phyloP scores from a whole-genome alignment of 2,888 invertebrate species.

The Meghimatium bilineatum region DNA sequence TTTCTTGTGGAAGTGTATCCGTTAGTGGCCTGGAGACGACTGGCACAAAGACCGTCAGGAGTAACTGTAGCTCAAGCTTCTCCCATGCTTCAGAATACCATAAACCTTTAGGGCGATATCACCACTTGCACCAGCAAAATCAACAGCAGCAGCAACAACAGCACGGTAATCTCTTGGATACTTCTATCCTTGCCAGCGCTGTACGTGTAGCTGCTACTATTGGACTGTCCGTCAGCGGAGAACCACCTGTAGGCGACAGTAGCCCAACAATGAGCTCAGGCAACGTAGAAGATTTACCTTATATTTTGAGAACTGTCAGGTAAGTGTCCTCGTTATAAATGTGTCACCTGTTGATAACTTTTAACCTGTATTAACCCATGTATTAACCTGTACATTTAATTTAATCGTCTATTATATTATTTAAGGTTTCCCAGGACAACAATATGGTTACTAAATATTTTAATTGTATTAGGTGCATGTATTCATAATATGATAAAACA shows the following conservation, averaged over 20 bases:
- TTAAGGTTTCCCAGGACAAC: no score
- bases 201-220: conserved; percentile 44
- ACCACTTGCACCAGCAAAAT: conserved; percentile 41
- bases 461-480: no score
- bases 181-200: conserved; percentile 43
- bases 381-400: no score
- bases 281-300: conserved; percentile 30
- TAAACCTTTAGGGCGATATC: conserved; percentile 41
- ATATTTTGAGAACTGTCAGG: conserved; percentile 47
- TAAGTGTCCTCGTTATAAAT: conserved; percentile 1
- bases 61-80: conserved; percentile 40
- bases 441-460: no score
- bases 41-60: conserved; percentile 39
- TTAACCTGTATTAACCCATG: no score
- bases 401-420: no score
- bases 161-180: conserved; percentile 25
- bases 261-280: conserved; percentile 27
- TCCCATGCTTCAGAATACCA: conserved; percentile 36
- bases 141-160: conserved; percentile 39
- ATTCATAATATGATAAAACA: no score
- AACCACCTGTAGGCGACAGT: conserved; percentile 24
- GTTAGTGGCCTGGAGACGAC: conserved; percentile 16
- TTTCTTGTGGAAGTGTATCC: conserved; percentile 40
- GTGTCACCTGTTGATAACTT: background rate
- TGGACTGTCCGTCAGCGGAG: conserved; percentile 40